Conservation (phyloP, 2,888 invertebrate species). For the Gymnoscelis rufifasciata region DNA sequence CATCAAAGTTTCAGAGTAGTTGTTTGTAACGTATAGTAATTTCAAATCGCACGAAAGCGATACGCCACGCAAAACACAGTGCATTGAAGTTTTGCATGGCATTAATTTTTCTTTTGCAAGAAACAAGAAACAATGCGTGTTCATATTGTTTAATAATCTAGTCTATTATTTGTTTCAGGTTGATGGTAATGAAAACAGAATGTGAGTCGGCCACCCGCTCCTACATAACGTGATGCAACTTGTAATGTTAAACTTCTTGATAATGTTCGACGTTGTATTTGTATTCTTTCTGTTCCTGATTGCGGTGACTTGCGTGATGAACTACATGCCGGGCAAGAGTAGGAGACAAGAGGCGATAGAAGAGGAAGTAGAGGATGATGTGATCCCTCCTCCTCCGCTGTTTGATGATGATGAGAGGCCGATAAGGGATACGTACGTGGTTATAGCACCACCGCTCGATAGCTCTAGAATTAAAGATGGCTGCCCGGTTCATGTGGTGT, state of each 20-base stretch:
- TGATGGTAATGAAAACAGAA: constrained; percentile 44
- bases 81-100: too few species aligned
- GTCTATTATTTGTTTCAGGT: constrained; percentile 36
- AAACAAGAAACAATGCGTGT: too few species aligned
- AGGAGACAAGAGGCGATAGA: constrained; percentile 71
- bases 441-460: constrained; percentile 68
- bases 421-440: constrained; percentile 68
- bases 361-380: constrained; percentile 69
- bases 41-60: too few species aligned
- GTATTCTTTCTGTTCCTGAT: constrained; percentile 91
- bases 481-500: constrained; percentile 74
- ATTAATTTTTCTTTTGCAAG: too few species aligned
- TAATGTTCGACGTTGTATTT: constrained; percentile 94
- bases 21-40: too few species aligned
- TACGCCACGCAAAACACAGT: too few species aligned
- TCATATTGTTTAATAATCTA: too few species aligned
- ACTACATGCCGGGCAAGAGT: constrained; percentile 84
- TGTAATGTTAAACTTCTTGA: constrained; percentile 90
- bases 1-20: too few species aligned
- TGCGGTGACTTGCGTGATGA: constrained; percentile 89
- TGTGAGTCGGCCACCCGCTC: constrained; percentile 52
- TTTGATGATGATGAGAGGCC: constrained; percentile 61
- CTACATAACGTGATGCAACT: constrained; percentile 84
- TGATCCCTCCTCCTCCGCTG: constrained; percentile 72
- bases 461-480: constrained; percentile 61